Percentiles rank a stretch among this genome's conserved stretches.
phyloP scores from a whole-genome alignment of 2,888 invertebrate genomes.

The Spatulosminthurus flaviceps region DNA sequence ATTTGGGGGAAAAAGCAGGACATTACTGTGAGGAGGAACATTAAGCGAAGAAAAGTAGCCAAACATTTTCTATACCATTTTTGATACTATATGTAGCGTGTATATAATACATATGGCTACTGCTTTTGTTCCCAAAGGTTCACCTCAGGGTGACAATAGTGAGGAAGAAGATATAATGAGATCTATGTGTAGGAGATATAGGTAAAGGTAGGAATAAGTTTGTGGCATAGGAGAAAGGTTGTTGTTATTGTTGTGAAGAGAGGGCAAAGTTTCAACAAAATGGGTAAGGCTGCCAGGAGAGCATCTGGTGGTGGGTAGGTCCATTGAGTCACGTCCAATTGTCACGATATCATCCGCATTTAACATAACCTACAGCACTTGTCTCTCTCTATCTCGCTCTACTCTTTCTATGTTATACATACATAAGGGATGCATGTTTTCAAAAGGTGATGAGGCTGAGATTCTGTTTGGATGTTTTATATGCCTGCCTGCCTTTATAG shows the following conservation, averaged over 20 bases:
- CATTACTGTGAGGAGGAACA: conserved; percentile 26
- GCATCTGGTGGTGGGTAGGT: conserved; percentile 32
- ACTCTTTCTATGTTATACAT: too few relatives aligned
- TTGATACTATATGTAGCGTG: not conserved
- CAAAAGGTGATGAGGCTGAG: too few relatives aligned
- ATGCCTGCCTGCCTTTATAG: too few relatives aligned
- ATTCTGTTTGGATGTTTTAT: too few relatives aligned
- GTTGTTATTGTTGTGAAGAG: not conserved
- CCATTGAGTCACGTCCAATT: conserved; percentile 40
- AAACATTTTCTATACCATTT: not conserved
- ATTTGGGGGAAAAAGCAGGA: conserved; percentile 7
- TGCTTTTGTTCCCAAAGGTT: conserved; percentile 13
- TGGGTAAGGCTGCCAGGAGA: conserved; percentile 5
- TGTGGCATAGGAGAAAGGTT: too few relatives aligned
- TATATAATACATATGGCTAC: not conserved
- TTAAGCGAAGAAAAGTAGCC: conserved; percentile 33
- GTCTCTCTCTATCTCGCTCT: too few relatives aligned
- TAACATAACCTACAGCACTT: conserved; percentile 19
- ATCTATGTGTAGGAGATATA: too few relatives aligned
- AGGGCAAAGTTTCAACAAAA: not conserved
- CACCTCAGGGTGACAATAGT: too few relatives aligned
- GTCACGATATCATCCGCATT: conserved; percentile 45
- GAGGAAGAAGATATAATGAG: not conserved
- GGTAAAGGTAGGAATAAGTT: too few relatives aligned
- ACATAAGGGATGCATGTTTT: too few relatives aligned